Evolutionary conservation across 2,113 vertebrate species (phyloP).

Genomic region (Callochromis pleurospilus): DNA sequence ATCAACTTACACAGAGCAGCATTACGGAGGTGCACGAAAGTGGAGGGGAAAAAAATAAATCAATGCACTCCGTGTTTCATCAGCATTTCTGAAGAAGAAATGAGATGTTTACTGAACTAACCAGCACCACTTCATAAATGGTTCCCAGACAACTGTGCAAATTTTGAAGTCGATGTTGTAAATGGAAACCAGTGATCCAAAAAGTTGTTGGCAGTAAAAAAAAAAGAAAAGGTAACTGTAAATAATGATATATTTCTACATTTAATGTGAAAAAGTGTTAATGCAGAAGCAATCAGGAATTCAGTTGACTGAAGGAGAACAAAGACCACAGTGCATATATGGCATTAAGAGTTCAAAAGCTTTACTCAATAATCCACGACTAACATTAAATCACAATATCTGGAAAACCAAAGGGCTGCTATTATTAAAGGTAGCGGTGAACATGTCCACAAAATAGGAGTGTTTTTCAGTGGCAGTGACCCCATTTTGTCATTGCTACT

Average conservation of each 20-base stretch:
- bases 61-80: neutral
- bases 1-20: neutral
- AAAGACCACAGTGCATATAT: neutral
- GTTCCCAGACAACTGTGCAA: neutral
- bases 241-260: neutral
- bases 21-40: neutral
- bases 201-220: neutral
- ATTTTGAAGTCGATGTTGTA: neutral
- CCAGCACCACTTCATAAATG: neutral
- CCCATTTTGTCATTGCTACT: neutral
- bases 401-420: neutral
- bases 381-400: neutral
- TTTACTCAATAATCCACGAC: neutral
- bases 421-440: neutral
- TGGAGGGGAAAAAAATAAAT: accelerated
- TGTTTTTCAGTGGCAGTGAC: neutral
- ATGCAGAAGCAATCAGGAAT: neutral
- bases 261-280: neutral
- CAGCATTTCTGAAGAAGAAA: neutral
- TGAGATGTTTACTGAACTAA: neutral
- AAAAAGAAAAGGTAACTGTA: neutral
- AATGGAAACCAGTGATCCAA: neutral
- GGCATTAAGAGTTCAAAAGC: neutral
- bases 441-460: neutral
- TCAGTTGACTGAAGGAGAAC: neutral